Evolutionary conservation across 2,113 vertebrate genomes (phyloP), one percentile per base, ranked within the genome.

Genomic region (Thalassoma bifasciatum): DNA sequence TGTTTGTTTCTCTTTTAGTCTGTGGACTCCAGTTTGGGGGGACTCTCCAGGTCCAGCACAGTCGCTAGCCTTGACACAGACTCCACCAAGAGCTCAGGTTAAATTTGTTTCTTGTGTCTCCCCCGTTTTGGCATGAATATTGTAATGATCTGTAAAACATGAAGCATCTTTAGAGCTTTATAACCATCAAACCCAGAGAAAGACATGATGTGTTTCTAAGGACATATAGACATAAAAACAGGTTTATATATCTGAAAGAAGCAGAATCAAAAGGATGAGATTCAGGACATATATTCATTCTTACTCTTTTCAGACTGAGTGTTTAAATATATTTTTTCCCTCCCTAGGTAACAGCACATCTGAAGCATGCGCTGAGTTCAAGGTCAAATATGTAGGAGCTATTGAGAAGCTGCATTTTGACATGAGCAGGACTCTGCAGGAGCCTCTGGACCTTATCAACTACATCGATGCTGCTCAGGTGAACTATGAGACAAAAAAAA

Each of bases 1-100:
- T n/a, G n/a, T 1, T 1, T 57, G 23, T 63, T 40, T 52, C n/a
- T 73, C 24, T 24, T 2, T 58, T 80, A 99, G 98, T 99, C 98
- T 73, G 97, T 99, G 52, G 98, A 99, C 79, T 99, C 98, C 85
- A 99, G 98, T 87, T 93, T 99, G n/a, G 98, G 97, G 52, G 97
- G 98, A 3, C 96, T 99, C 21, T 99, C 98, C 26, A 95, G 98
- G 63, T 99, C 98, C 40, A 99, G 98, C 91, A 99, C 98, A 0
- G 98, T 99, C 24, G 97, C 97, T 82, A 99, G 98, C 82, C 95
- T 99, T 0, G 98, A 99, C 69, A 99, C 98, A 4, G 98, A 99
- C 73, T 99, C 98, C 51, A 96, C 96, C 3, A 99, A 96, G 88
- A 98, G 98, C 90, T 97, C 96, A 93, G 97, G 98, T 99, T 22